Conservation (phyloP, 2,797 vertebrate species). For the Peromyscus eremicus region DNA sequence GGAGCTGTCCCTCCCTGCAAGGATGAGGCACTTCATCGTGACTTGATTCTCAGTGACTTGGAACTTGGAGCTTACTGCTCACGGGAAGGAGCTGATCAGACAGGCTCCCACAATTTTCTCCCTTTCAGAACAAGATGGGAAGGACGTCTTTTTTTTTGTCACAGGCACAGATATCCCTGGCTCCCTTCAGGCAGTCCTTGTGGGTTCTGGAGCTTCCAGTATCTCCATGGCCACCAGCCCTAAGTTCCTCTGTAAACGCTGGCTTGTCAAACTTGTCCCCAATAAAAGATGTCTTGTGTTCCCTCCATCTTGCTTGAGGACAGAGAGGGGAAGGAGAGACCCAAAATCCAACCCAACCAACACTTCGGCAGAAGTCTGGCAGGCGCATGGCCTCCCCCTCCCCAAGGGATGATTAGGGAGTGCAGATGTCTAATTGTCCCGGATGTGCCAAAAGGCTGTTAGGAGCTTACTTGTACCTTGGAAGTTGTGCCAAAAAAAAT, state of each 20-base stretch:
- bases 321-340: constrained; percentile 35
- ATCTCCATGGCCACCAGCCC: background rate
- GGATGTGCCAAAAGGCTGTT: constrained; percentile 57
- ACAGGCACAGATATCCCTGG: background rate
- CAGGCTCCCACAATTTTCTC: background rate
- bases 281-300: background rate
- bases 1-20: background rate
- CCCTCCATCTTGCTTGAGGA: background rate
- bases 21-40: background rate
- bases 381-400: background rate
- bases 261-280: background rate
- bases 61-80: background rate
- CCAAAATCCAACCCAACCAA: constrained; percentile 65
- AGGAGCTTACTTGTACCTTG: constrained; percentile 61
- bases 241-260: background rate
- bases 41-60: background rate
- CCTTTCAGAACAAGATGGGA: background rate
- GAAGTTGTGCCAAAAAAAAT: constrained; percentile 72
- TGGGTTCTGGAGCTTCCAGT: background rate
- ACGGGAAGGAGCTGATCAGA: background rate
- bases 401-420: constrained; percentile 43
- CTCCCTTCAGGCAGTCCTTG: background rate
- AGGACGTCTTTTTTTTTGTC: background rate
- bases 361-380: constrained; percentile 68
- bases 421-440: constrained; percentile 56